Base-by-base conservation (phyloP, 2,888 invertebrate genomes). In the Rhorus exstirpatorius region DNA sequence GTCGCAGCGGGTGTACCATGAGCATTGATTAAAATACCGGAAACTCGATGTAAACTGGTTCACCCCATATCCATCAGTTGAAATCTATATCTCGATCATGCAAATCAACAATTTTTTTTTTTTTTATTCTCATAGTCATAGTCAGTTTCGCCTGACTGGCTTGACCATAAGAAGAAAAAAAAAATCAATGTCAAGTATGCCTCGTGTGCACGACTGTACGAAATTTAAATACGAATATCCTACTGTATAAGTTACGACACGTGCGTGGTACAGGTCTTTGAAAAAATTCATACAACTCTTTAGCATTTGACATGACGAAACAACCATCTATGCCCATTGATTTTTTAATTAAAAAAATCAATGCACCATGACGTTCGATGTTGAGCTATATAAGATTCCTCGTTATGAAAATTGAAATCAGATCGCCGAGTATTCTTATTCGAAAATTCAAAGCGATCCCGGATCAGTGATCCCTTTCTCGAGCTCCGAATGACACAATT, bases 1-100 rank as follows among this genome's bases (percentile, higher is more conserved):
- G 44, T 44, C 31, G 19, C 1, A 1, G 46, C 46, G 58, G 46
- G 63, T 35, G 63, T 65, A 49, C 21, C 35, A 19, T 21, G 14
- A 41, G 60, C 14, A 19, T 70, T 21, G 3, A 79, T 82, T 78
- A 72, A 17, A 78, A 68, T 65, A 82, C 61, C 17, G 31, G 26
- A 35, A 31, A 60, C 61, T 49, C 51, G 67, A 76, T 65, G 71
- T 44, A 21, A 82, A 82, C 74, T 41, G 74, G 78, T 71, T 75
- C 58, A 49, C 63, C 44, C 46, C n/a, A n/a, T n/a, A n/a, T n/a
- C 3, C 41, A 31, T 65, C 70, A 14, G 38, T 71, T 65, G 24
- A 51, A 70, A 63, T n/a, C n/a, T 31, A 14, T 61, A 60, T 51
- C 58, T 60, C 46, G 26, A 61, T 74, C 17, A 79, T 75, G 70